Base-by-base conservation (phyloP, 2,888 invertebrate genomes). In the Lasius platythorax region DNA sequence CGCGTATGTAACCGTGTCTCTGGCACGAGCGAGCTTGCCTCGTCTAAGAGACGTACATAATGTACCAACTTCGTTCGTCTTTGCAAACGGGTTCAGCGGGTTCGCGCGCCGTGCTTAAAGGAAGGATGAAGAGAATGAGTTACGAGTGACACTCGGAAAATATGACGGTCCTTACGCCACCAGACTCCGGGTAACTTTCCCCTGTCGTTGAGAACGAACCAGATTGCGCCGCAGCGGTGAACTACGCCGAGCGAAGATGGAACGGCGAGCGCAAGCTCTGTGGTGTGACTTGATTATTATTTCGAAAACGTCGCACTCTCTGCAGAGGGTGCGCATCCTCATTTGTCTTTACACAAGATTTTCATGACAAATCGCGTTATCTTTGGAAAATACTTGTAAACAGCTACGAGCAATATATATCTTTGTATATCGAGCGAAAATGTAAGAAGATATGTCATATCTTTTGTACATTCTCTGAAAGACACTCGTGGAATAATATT, bases 41-140 rank as follows among this genome's bases (percentile, higher is more conserved):
- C 30, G 23, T 82, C 85, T 90, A 91, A 91, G 91, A 91, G 89
- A 87, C 89, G 84, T 91, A 87, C 85, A 91, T 91, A 90, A 92
- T 89, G 86, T 85, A 92, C 85, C 72, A 87, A 89, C 70, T 88
- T 87, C 63, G 66, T 83, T 76, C 82, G 70, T 70, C 81, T 86
- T 82, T 83, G 61, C 66, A 82, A 70, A 53, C 67, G 82, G 79
- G 23, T 56, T 37, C 40, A 33, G 61, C 53, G 4, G 40, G 40
- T 68, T 67, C 40, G 28, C 12, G 63, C 56, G 43, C 12, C 18
- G 30, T 33, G 74, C 61, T 58, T 61, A 58, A 53, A 74, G 64
- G 74, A 84, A 82, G 66, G 43, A 58, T 15, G 78, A 75, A 72
- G 58, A 40, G 81, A 50, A 50, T 64, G 83, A 87, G 78, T 83